Evolutionary conservation across 2,113 vertebrate species (phyloP).

Genomic region (Cynocephalus volans): DNA sequence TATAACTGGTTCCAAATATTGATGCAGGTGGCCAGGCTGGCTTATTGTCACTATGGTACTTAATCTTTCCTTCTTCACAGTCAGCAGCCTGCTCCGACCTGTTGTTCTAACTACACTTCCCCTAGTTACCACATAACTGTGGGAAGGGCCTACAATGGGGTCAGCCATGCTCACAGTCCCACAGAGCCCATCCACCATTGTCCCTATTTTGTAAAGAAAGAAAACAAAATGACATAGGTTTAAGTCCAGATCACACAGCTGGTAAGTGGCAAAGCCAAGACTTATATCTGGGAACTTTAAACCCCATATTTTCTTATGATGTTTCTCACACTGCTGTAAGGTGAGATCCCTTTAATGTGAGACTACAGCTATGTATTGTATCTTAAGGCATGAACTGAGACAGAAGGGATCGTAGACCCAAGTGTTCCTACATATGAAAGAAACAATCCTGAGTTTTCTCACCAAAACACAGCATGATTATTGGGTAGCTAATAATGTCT

Average conservation of each 20-base stretch:
- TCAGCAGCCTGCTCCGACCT: no score
- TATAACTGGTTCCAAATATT: no score
- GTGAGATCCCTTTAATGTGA: neutral
- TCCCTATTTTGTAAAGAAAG: neutral
- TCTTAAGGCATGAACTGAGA: neutral
- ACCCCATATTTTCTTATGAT: neutral
- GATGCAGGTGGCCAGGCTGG: no score
- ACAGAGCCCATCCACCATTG: neutral
- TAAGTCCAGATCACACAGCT: neutral
- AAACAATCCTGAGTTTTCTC: neutral
- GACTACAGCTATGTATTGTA: neutral
- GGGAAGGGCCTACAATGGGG: no score
- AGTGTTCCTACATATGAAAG: neutral
- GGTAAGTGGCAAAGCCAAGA: neutral
- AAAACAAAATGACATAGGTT: neutral
- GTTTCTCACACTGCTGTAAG: neutral
- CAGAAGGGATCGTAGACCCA: neutral
- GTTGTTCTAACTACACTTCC: no score
- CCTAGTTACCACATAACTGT: no score
- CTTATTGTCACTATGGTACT: no score
- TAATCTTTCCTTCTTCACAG: no score
- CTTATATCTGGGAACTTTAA: neutral
- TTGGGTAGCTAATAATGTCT: neutral
- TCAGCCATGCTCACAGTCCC: no score
- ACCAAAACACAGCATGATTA: neutral